Evolutionary conservation across 2,113 vertebrate species (phyloP), one percentile per base, ranked within the genome.

Genomic region (Suncus etruscus): DNA sequence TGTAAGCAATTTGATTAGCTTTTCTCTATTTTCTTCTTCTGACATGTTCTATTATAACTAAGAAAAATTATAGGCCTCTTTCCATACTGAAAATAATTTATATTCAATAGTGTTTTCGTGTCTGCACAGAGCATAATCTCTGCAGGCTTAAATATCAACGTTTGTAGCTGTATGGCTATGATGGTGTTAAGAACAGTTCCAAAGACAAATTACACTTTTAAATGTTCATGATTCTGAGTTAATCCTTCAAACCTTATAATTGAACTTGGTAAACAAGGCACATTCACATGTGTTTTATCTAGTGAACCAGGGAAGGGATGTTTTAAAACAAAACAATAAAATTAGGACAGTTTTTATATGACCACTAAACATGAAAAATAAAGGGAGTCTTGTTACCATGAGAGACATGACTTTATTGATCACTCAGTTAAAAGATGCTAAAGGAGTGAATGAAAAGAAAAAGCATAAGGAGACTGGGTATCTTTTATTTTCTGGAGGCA

Each of bases 1-100:
- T 90, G 88, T 83, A 94, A 88, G 87, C 54, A 87, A 86, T 94
- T 94, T 95, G 93, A 94, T 94, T 94, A 92, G 75, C 68, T 95
- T 92, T 94, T 94, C 50, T 86, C 91, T 86, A 45, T 93, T 92
- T 96, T 96, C 4, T 0, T 92, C 73, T 95, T 92, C 76, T 93
- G 85, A 95, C 92, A 94, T 92, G 86, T 90, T 94, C 87, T 91
- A 32, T 83, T 96, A 78, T 92, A 94, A 92, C 85, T 83, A 95
- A 96, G 91, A 94, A 94, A 94, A 91, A 91, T 90, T 91, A 92
- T 77, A 90, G 83, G 12, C 25, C 1, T 15, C 14, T 87, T 93
- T 91, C 69, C 87, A 79, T 86, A 94, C 66, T 91, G 83, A 88
- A 95, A 93, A 96, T 94, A 94, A 91, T 94, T 96, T 94, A 90